These are phyloP conservation scores for Ferrisia virgata DNA, from an alignment of 2,888 invertebrate genomes.

Conservation along the genomic window DNA sequence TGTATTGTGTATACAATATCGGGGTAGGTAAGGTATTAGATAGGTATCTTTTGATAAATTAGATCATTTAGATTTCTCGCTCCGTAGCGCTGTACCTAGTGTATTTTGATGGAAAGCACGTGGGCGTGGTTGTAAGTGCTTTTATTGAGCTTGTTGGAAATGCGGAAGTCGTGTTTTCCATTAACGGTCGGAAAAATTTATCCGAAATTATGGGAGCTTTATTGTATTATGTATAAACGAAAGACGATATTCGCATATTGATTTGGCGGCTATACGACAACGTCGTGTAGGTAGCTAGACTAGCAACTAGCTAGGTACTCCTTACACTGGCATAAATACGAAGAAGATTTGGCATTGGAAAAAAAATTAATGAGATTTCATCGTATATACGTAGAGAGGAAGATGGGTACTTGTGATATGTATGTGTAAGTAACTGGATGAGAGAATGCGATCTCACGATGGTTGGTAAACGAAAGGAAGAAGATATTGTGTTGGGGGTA, in stretches of 20 bases:
- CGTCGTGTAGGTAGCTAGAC: too few species aligned
- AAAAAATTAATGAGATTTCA: neutral
- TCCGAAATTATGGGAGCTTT: slow-evolving; percentile 18
- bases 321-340: too few species aligned
- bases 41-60: neutral
- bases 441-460: too few species aligned
- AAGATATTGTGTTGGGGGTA: too few species aligned
- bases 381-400: neutral
- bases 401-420: neutral
- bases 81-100: neutral
- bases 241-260: slow-evolving; percentile 32
- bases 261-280: neutral
- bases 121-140: slow-evolving; percentile 8
- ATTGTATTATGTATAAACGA: neutral
- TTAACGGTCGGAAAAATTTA: neutral
- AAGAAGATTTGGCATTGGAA: neutral
- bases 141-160: slow-evolving; percentile 4
- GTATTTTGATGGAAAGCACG: neutral
- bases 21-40: too few species aligned
- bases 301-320: too few species aligned
- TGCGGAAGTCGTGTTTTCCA: slow-evolving; percentile 21
- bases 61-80: neutral
- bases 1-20: too few species aligned
- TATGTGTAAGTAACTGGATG: too few species aligned
- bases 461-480: too few species aligned